Conservation (phyloP, 2,113 vertebrate species). For the Neolamprologus hecqui region DNA sequence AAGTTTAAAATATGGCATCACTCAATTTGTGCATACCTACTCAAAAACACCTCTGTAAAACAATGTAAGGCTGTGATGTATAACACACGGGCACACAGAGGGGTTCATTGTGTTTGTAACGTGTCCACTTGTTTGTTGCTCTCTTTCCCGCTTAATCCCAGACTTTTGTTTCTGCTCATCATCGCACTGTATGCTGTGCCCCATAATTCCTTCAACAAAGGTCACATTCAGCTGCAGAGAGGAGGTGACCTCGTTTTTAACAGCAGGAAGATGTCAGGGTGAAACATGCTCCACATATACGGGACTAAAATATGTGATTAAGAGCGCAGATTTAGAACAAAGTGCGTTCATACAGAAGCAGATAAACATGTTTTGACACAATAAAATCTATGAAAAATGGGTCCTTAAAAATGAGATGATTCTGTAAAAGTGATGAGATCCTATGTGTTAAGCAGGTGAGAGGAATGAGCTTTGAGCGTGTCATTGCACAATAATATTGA, state of each 20-base stretch:
- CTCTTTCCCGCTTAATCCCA: conserved; percentile 64
- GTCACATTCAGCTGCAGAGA: conserved; percentile 54
- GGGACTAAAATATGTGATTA: conserved; percentile 14
- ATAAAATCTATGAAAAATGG: not conserved
- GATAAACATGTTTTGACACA: not conserved
- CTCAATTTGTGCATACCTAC: not conserved
- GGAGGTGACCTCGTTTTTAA: conserved; percentile 57
- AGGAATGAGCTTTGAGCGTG: not conserved
- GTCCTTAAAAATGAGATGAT: not conserved
- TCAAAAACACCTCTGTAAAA: not conserved
- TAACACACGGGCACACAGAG: not conserved
- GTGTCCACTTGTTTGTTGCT: conserved; percentile 32
- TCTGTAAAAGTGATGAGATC: not conserved
- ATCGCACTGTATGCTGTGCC: conserved; percentile 36
- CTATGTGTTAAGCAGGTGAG: conserved; percentile 10
- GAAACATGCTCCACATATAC: conserved; percentile 35
- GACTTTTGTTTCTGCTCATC: conserved; percentile 65
- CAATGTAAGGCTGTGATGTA: not conserved
- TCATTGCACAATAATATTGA: not conserved
- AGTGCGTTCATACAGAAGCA: not conserved
- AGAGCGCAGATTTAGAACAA: conserved; percentile 24
- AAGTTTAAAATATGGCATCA: not conserved
- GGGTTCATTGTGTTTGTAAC: conserved; percentile 42
- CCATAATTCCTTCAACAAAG: conserved; percentile 66
- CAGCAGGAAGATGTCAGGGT: conserved; percentile 18